A percentile compares a stretch with the other conserved stretches of the same genome.
These are phyloP conservation scores for Larimichthys polyactis DNA, from an alignment of 2,113 vertebrate genomes.

Conservation along the genomic window DNA sequence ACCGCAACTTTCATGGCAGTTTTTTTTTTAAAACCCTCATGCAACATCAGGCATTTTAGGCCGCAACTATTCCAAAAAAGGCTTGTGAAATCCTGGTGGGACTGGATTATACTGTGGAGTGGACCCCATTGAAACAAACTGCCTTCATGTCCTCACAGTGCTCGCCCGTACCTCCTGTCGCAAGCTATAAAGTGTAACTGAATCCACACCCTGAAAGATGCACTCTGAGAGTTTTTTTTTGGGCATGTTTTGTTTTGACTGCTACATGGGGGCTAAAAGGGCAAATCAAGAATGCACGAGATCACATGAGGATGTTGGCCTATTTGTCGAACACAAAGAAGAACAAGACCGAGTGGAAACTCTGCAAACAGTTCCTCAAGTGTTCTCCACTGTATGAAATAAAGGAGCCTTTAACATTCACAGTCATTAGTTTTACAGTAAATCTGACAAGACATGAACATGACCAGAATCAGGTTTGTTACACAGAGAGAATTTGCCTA, in stretches of 20 bases:
- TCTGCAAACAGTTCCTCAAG: background rate
- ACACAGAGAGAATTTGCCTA: too few relatives aligned
- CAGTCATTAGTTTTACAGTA: background rate
- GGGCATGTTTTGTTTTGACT: background rate
- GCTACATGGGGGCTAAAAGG: background rate
- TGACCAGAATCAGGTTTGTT: too few relatives aligned
- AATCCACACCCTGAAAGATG: background rate
- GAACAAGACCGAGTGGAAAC: background rate
- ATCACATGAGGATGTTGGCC: constrained; percentile 2
- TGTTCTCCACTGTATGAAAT: background rate
- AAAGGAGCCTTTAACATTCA: background rate
- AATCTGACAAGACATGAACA: background rate
- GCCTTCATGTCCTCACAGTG: background rate
- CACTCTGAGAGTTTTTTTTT: background rate
- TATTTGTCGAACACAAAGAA: background rate
- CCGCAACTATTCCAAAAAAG: too few relatives aligned
- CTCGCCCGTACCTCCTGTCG: background rate
- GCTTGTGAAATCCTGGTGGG: too few relatives aligned
- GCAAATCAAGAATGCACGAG: constrained; percentile 16
- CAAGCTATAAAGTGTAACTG: background rate
- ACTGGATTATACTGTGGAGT: background rate
- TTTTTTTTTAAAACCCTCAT: too few relatives aligned
- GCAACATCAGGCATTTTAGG: too few relatives aligned
- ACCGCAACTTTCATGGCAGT: too few relatives aligned
- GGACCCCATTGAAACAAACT: background rate